phyloP scores from a whole-genome alignment of 2,797 vertebrate genomes.

The Melanitta fusca region DNA sequence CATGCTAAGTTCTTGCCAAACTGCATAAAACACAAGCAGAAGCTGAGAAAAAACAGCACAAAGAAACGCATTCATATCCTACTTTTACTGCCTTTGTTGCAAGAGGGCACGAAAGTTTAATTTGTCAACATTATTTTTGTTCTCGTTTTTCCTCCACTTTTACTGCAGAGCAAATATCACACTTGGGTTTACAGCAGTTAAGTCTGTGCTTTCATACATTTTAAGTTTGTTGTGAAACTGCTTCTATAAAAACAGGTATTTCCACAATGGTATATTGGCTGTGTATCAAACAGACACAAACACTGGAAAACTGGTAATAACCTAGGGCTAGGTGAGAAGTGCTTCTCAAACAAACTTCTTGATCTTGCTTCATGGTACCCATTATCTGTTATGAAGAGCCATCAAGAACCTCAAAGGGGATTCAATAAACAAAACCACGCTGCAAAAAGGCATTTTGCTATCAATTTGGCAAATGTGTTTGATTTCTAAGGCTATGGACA shows the following conservation, averaged over 20 bases:
- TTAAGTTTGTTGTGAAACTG: neutral
- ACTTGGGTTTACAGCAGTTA: neutral
- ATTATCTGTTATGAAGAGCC: neutral
- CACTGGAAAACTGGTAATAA: neutral
- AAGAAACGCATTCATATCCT: neutral
- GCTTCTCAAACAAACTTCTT: neutral
- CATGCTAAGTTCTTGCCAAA: neutral
- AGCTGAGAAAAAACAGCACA: neutral
- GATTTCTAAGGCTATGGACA: neutral
- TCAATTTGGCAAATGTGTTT: neutral
- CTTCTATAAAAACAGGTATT: neutral
- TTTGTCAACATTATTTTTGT: neutral
- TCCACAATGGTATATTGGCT: neutral
- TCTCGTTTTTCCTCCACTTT: neutral
- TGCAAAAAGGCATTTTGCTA: neutral
- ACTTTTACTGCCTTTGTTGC: neutral
- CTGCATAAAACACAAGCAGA: neutral
- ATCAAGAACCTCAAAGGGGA: neutral
- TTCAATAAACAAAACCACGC: fast-evolving
- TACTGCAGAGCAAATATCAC: neutral
- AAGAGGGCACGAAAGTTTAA: neutral
- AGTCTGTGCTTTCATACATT: neutral
- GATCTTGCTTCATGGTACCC: neutral
- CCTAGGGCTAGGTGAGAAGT: neutral
- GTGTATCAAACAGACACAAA: neutral